Evolutionary conservation across 2,888 invertebrate genomes (phyloP).

Genomic region (Hirtodrosophila trivittata): DNA sequence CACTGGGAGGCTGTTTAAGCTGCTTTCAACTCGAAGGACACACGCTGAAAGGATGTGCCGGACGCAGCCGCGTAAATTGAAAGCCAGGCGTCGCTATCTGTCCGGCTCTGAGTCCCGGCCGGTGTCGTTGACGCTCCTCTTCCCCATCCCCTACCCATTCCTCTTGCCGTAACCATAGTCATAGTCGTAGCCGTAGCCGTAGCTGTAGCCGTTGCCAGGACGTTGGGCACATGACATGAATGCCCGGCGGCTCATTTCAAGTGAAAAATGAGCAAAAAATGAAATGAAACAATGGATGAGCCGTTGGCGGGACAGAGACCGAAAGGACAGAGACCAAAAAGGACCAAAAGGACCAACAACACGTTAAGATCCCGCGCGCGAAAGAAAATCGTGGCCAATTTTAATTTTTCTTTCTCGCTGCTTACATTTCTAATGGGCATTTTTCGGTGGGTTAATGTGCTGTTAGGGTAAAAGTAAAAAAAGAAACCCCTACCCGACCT

Average conservation of each 20-base stretch:
- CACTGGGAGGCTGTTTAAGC: constrained; percentile 64
- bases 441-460: constrained; percentile 79
- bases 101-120: constrained; percentile 30
- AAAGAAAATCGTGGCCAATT: constrained; percentile 83
- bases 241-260: constrained; percentile 76
- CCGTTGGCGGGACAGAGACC: constrained; percentile 5
- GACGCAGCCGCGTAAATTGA: constrained; percentile 71
- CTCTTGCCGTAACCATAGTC: background rate
- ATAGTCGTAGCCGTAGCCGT: constrained; percentile 10
- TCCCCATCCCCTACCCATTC: background rate
- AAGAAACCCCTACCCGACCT: background rate
- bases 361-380: constrained; percentile 47
- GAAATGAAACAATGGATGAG: constrained; percentile 81
- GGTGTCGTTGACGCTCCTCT: constrained; percentile 42
- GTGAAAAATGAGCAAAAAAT: constrained; percentile 78
- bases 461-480: constrained; percentile 73
- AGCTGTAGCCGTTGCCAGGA: constrained; percentile 6
- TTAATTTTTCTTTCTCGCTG: constrained; percentile 80
- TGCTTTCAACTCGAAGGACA: constrained; percentile 72
- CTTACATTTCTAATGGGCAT: constrained; percentile 74
- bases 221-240: constrained; percentile 69
- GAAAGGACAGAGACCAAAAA: background rate
- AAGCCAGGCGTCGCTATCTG: constrained; percentile 61
- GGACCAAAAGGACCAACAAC: constrained; percentile 18
- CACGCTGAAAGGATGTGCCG: constrained; percentile 69